phyloP scores from a whole-genome alignment of 2,113 vertebrate species.

The Ctenomys sociabilis region DNA sequence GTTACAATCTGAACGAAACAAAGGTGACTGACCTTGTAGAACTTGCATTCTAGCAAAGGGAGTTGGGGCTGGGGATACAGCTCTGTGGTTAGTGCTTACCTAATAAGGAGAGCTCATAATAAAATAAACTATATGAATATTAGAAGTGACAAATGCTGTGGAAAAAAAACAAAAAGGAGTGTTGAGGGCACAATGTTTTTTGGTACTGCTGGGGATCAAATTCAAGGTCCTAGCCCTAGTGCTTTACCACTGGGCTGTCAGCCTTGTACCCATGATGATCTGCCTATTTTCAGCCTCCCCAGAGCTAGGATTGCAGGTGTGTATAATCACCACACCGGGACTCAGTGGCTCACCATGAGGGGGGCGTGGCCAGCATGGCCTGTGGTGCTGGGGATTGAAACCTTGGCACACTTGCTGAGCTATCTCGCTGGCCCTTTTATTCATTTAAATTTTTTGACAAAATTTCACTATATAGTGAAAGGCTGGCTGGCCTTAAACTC shows the following conservation, averaged over 20 bases:
- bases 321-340: no score
- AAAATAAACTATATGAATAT: background rate
- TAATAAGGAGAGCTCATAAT: background rate
- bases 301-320: no score
- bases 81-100: background rate
- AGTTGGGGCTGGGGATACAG: background rate
- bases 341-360: no score
- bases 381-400: no score
- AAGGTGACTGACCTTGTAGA: background rate
- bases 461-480: background rate
- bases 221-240: background rate
- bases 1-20: background rate
- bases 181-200: background rate
- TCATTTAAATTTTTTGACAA: background rate
- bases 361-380: no score
- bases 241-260: background rate
- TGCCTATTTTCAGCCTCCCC: no score
- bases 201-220: background rate
- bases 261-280: no score
- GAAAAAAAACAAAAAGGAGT: background rate
- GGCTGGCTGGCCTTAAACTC: background rate
- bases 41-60: background rate
- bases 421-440: no score
- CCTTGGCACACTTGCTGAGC: no score
- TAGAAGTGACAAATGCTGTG: background rate